A percentile compares a stretch with the other conserved stretches of the same genome.
These are phyloP conservation scores for Dicrostonyx torquatus DNA, from an alignment of 2,797 vertebrate genomes.

Conservation along the genomic window DNA sequence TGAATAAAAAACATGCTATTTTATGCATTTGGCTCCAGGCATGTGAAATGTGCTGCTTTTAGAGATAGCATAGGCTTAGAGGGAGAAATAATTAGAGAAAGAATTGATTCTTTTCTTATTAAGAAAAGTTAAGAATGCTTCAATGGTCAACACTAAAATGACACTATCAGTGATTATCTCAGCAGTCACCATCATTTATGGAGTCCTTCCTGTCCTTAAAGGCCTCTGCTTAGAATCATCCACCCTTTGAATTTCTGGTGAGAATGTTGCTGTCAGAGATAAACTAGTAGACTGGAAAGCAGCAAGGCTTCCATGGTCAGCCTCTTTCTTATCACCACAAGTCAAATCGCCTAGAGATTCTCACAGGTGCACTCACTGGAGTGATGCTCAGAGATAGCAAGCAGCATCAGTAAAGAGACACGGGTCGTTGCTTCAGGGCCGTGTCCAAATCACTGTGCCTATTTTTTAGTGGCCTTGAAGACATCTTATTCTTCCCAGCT, in stretches of 20 bases:
- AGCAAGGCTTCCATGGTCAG: constrained; percentile 62
- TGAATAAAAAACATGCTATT: not conserved
- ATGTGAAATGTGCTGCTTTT: not conserved
- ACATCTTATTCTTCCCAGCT: not conserved
- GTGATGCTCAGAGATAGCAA: not conserved
- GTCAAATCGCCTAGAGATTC: constrained; percentile 58
- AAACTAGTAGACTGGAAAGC: constrained; percentile 36
- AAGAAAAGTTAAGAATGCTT: constrained; percentile 38
- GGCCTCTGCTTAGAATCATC: constrained; percentile 9
- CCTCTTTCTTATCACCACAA: constrained; percentile 60
- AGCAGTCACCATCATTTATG: constrained; percentile 17
- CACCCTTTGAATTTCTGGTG: constrained; percentile 12
- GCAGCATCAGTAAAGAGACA: not conserved
- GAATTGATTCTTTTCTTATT: constrained; percentile 43
- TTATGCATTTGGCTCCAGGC: not conserved
- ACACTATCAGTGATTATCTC: not conserved
- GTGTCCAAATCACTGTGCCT: constrained; percentile 52
- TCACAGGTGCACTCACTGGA: not conserved
- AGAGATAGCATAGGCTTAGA: constrained; percentile 5
- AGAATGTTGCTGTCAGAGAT: constrained; percentile 50
- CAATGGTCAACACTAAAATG: constrained; percentile 11
- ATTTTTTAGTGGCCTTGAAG: constrained; percentile 27
- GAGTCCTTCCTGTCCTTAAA: constrained; percentile 21
- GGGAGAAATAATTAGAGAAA: constrained; percentile 18
- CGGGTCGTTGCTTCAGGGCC: not conserved